A percentile compares a stretch with the other conserved stretches of the same genome.
Evolutionary conservation across 2,797 vertebrate species (phyloP).

Genomic region (Potorous gilbertii): DNA sequence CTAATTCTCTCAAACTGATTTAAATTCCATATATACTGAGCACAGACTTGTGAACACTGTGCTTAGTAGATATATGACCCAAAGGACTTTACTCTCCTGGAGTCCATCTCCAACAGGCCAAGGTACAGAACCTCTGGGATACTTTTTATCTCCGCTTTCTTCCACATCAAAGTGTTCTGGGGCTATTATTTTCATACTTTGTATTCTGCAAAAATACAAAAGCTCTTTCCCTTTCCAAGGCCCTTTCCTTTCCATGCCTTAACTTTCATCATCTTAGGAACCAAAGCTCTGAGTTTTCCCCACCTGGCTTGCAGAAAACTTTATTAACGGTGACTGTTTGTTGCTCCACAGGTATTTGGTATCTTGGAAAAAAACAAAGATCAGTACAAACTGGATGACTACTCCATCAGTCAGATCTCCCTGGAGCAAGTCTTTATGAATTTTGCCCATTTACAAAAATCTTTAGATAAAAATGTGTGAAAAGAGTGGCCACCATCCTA

Average conservation of each 20-base stretch:
- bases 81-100: background rate
- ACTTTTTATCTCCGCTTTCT: background rate
- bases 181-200: background rate
- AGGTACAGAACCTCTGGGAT: background rate
- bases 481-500: constrained; percentile 74
- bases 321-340: background rate
- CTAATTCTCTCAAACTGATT: background rate
- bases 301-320: background rate
- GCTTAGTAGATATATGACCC: background rate
- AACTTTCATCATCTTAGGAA: background rate
- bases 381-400: constrained; percentile 94
- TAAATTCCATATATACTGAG: background rate
- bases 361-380: constrained; percentile 97
- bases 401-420: constrained; percentile 98
- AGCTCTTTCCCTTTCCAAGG: background rate
- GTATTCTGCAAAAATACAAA: background rate
- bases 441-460: constrained; percentile 95
- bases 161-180: background rate
- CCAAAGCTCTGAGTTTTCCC: background rate
- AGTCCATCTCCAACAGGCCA: too few species aligned
- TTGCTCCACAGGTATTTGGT: constrained; percentile 92
- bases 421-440: constrained; percentile 99
- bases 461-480: constrained; percentile 83
- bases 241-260: background rate
- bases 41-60: background rate